These are phyloP conservation scores for Platycercus adscitus DNA, from an alignment of 2,113 vertebrate genomes.

Conservation along the genomic window DNA sequence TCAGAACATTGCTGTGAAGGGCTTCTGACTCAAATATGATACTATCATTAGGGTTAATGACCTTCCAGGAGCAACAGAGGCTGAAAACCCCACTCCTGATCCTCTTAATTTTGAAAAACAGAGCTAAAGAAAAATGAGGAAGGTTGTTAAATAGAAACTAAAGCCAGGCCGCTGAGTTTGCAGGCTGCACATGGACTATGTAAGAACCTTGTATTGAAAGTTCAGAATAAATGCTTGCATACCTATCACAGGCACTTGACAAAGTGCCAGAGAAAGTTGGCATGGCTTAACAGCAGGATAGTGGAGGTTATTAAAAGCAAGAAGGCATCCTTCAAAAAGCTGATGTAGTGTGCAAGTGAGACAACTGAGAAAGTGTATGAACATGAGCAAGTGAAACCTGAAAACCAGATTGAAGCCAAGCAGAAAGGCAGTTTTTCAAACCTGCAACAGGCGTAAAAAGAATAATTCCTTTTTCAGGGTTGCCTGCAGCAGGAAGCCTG, in stretches of 20 bases:
- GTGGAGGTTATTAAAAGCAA: background rate
- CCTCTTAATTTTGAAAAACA: background rate
- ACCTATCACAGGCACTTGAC: background rate
- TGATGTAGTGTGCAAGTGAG: background rate
- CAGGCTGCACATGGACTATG: background rate
- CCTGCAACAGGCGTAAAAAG: background rate
- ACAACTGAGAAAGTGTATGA: background rate
- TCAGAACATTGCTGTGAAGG: background rate
- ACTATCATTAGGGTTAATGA: rapidly evolving
- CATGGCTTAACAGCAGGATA: background rate
- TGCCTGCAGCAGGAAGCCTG: background rate
- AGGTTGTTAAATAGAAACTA: background rate
- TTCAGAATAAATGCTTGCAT: background rate
- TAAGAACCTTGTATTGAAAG: background rate
- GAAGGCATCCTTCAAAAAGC: background rate
- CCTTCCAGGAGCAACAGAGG: background rate
- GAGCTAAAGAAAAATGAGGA: background rate
- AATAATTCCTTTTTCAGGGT: background rate
- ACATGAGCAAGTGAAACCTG: background rate
- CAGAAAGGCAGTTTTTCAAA: background rate
- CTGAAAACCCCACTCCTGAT: background rate
- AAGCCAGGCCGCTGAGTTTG: background rate
- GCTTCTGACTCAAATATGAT: background rate
- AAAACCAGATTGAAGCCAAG: background rate
- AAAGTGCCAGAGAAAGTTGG: background rate